phyloP scores from a whole-genome alignment of 2,797 vertebrate genomes.

The Sebastes matsubarae region DNA sequence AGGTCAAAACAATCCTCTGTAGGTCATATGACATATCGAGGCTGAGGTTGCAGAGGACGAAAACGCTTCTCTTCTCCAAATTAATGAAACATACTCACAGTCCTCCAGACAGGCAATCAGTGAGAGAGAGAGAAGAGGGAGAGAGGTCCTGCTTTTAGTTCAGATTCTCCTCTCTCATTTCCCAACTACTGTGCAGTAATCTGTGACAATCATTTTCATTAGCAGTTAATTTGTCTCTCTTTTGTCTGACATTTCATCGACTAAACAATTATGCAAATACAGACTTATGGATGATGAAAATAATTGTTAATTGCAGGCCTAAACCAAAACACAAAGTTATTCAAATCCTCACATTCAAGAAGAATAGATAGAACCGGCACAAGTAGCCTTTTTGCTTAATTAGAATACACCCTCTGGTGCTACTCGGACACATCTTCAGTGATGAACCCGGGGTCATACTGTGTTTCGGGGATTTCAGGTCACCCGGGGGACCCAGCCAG shows the following conservation, averaged over 20 bases:
- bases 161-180: not conserved
- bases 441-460: not conserved
- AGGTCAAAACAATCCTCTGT: slow-evolving; percentile 46
- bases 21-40: slow-evolving; percentile 23
- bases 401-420: not conserved
- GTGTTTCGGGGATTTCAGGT: not conserved
- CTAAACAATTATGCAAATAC: not conserved
- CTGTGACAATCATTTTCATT: not conserved
- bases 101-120: not conserved
- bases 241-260: not conserved
- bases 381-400: not conserved
- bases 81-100: slow-evolving; percentile 2
- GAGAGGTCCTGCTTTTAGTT: not conserved
- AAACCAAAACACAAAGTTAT: not conserved
- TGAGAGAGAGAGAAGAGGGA: not conserved
- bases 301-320: not conserved
- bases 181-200: not conserved
- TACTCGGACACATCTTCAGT: not conserved
- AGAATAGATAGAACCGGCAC: not conserved
- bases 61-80: not conserved
- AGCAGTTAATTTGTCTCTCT: not conserved
- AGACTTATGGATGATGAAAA: not conserved
- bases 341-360: not conserved
- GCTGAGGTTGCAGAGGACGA: slow-evolving; percentile 16
- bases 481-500: not conserved